Evolutionary conservation across 2,888 invertebrate genomes (phyloP), one percentile per base, ranked within the genome.

Genomic region (Tineola bisselliella): DNA sequence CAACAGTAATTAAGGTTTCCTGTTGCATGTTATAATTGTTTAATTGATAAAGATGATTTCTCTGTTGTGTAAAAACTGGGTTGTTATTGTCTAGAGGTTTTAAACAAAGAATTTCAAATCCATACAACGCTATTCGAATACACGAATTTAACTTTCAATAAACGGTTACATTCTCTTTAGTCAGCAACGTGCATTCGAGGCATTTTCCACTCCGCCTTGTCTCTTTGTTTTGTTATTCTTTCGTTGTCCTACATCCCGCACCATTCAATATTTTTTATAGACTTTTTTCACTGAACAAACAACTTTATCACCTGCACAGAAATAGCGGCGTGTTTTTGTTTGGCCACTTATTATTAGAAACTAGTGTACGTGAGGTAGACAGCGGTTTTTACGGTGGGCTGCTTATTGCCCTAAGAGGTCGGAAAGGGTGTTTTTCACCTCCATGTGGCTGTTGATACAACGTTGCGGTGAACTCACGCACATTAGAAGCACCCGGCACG

Each of bases 401-500:
- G 68, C 72, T 74, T 76, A 76, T 76, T 77, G 77, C 73, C 74
- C 71, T 70, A 58, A 44, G 15, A 61, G 44, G 57, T 18, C 56
- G 57, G 25, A 43, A 62, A 62, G 61, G 62, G 59, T 62, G 62
- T 63, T 63, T 62, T 63, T 64, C 62, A 63, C 62, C 61, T 62
- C 62, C 25, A 57, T 25, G 56, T 54, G 59, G 63, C 66, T 70
- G 74, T 73, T 72, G 73, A 74, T 77, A 77, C 74, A 75, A 74
- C 76, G 71, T 76, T 75, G 69, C 72, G 69, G 74, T 67, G 75
- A 74, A 75, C 71, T 72, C 70, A 77, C 77, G 75, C 76, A 79
- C 81, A 81, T 81, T 79, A 75, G 73, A 64, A 65, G 65, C 82
- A 82, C 69, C 76, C 73, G 81, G 73, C 69, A 69, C 70, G 61